A percentile compares a stretch with the other conserved stretches of the same genome.
phyloP scores from a whole-genome alignment of 2,113 vertebrate species.

The Alectura lathami region DNA sequence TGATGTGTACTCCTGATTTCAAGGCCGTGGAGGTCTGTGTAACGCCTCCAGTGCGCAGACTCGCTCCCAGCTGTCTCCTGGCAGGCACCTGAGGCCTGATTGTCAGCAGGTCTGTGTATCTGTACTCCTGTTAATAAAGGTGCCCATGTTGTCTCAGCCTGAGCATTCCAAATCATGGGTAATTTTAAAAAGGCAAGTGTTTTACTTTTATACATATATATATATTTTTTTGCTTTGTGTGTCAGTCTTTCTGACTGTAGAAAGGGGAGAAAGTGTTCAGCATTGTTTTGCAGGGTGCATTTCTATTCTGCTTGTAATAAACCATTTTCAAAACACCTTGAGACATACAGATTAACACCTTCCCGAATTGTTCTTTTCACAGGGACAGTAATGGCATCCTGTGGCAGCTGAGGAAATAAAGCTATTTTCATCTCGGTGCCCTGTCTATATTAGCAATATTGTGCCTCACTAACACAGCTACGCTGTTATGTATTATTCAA shows the following conservation, averaged over 20 bases:
- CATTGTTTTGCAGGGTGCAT: neutral
- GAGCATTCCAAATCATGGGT: neutral
- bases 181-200: neutral
- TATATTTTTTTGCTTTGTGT: neutral
- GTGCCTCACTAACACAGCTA: neutral
- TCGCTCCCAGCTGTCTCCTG: neutral
- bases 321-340: neutral
- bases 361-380: neutral
- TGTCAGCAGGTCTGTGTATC: neutral
- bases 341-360: neutral
- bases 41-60: neutral
- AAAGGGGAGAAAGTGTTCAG: neutral
- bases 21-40: fast-evolving
- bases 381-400: neutral
- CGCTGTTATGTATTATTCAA: neutral
- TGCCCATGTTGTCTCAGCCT: neutral
- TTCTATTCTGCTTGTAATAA: neutral
- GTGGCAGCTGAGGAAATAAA: neutral
- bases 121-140: fast-evolving
- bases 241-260: neutral
- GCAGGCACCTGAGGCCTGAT: neutral
- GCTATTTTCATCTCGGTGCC: neutral
- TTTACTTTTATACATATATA: neutral
- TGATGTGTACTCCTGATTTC: neutral
- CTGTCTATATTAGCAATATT: neutral